Conservation (phyloP, 2,113 vertebrate species). For the Leptodactylus fuscus region DNA sequence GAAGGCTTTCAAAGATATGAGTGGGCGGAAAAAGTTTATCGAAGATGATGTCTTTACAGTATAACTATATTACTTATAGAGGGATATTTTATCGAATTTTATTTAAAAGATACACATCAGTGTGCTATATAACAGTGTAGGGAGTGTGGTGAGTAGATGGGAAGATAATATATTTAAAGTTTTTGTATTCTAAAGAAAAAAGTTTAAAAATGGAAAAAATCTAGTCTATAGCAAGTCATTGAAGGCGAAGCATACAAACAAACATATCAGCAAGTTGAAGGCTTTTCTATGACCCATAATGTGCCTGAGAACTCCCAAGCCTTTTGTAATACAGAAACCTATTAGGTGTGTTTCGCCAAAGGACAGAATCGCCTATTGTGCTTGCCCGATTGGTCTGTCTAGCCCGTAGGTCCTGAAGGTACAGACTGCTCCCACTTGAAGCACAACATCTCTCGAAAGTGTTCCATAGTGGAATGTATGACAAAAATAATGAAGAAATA, state of each 20-base stretch:
- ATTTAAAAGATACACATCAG: conserved; percentile 26
- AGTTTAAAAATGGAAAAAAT: conserved; percentile 16
- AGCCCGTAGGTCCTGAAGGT: background rate
- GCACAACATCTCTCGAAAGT: conserved; percentile 38
- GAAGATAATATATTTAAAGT: background rate
- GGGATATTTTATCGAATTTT: conserved; percentile 32
- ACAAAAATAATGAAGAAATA: conserved; percentile 16
- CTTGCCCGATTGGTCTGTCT: conserved; percentile 15
- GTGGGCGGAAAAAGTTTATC: background rate
- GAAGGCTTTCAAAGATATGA: background rate
- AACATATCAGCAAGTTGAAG: background rate
- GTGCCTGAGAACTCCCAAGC: conserved; percentile 41
- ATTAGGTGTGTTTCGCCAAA: conserved; percentile 8
- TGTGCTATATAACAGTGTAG: conserved; percentile 27
- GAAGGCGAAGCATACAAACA: background rate
- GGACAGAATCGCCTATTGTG: conserved; percentile 35
- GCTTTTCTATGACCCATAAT: conserved; percentile 37
- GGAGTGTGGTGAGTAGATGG: conserved; percentile 14
- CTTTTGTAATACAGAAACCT: conserved; percentile 21
- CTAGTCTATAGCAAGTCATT: conserved; percentile 9
- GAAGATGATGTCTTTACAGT: background rate
- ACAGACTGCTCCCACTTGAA: conserved; percentile 16
- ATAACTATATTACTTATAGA: background rate
- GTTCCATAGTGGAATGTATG: conserved; percentile 53
- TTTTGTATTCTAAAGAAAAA: conserved; percentile 11